phyloP scores from a whole-genome alignment of 2,113 vertebrate genomes.

The Amphiprion ocellaris region DNA sequence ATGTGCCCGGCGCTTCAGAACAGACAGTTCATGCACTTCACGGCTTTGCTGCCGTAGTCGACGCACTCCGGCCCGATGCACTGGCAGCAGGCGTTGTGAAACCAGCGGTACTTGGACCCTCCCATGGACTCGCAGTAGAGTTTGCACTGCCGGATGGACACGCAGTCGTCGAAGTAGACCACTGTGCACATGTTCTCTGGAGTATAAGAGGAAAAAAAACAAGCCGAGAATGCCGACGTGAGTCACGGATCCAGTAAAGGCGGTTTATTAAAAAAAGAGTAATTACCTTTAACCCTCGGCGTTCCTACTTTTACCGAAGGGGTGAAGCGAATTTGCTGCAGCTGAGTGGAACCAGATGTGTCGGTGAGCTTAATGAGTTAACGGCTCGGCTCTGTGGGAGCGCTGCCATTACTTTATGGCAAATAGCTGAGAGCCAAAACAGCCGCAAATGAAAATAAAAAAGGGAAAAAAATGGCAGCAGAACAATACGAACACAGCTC shows the following conservation, averaged over 20 bases:
- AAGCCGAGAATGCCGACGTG: neutral
- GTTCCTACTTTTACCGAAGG: slow-evolving; percentile 49
- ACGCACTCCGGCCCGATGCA: slow-evolving; percentile 97
- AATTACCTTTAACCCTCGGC: slow-evolving; percentile 45
- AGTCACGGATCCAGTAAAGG: slow-evolving; percentile 49
- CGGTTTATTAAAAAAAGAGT: slow-evolving; percentile 32
- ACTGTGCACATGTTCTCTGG: slow-evolving; percentile 95
- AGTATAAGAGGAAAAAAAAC: neutral
- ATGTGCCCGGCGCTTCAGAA: slow-evolving; percentile 84
- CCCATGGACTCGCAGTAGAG: slow-evolving; percentile 98
- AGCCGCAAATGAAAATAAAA: slow-evolving; percentile 43
- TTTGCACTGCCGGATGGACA: slow-evolving; percentile 98
- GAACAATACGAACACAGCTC: slow-evolving; percentile 12
- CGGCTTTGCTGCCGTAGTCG: slow-evolving; percentile 97
- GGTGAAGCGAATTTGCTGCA: slow-evolving; percentile 35
- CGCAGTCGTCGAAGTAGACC: slow-evolving; percentile 99
- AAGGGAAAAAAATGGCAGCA: slow-evolving; percentile 32
- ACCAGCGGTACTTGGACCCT: slow-evolving; percentile 99
- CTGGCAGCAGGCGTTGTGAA: slow-evolving; percentile 99
- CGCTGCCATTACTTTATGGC: slow-evolving; percentile 42
- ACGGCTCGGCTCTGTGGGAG: slow-evolving; percentile 56
- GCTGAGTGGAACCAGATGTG: slow-evolving; percentile 60
- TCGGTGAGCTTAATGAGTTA: slow-evolving; percentile 50
- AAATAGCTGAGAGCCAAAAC: slow-evolving; percentile 51
- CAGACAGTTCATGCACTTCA: slow-evolving; percentile 98